Evolutionary conservation across 2,888 invertebrate species (phyloP), one percentile per base, ranked within the genome.

Genomic region (Polietes domitor): DNA sequence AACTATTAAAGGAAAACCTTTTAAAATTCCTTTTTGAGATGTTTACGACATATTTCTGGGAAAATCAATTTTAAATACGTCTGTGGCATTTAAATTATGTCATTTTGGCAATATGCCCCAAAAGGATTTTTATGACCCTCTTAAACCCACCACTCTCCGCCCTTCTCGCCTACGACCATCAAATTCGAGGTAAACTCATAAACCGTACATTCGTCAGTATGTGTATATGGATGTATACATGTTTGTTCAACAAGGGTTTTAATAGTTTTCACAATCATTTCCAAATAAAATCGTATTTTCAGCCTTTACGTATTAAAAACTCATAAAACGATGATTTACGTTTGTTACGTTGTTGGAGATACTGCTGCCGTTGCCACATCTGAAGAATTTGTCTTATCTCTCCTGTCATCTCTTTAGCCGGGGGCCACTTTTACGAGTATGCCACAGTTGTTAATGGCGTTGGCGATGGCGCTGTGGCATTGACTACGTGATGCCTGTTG

Each of bases 221-320:
- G n/a, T 50, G 53, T 53, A 7, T 12, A 61, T n/a, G 4, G 7
- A 9, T 50, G n/a, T 50, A 21, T 53, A 7, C 19, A 61, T n/a
- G 70, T 73, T 70, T 74, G 70, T 68, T 19, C 17, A 70, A 77
- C 26, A 28, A 47, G 41, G 15, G 47, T 72, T 65, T 73, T 77
- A 47, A 77, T 77, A 74, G 68, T 74, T 77, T 77, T 12, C 12
- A 50, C 70, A 26, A n/a, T 4, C 15, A 32, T 58, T 50, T 47
- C 1, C n/a, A 17, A 41, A 76, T 21, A 68, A 73, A 32, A 55
- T 47, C 17, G 19, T 10, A 53, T 65, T 26, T 50, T 70, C 55
- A 21, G 65, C 37, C 28, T 53, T 19, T 37, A 32, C 84, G 83
- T 87, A 89, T 89, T 89, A 88, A 87, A 87, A 88, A 84, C 82